Percentiles rank a stretch among this genome's conserved stretches.
phyloP scores from a whole-genome alignment of 2,888 invertebrate genomes.

The Standfussiana lucernea region DNA sequence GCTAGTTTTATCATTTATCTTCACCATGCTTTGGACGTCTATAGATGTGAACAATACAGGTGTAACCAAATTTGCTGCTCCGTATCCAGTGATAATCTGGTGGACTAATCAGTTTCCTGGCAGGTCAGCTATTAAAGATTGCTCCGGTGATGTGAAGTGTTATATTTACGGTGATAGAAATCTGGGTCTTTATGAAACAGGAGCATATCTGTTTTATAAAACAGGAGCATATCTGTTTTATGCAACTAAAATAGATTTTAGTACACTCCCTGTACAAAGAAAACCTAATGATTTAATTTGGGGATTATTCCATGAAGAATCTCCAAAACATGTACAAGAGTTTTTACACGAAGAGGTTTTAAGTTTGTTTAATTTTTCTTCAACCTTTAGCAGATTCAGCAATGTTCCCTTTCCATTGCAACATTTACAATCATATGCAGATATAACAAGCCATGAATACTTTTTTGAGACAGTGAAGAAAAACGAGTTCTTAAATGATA shows the following conservation, averaged over 20 bases:
- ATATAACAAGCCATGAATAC: constrained; percentile 90
- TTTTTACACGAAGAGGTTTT: constrained; percentile 92
- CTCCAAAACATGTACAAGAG: constrained; percentile 95
- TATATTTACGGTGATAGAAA: constrained; percentile 75
- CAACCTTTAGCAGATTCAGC: constrained; percentile 95
- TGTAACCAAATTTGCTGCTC: constrained; percentile 39
- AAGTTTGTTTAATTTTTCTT: constrained; percentile 94
- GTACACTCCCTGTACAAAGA: constrained; percentile 93
- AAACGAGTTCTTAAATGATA: constrained; percentile 86
- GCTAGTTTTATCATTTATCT: constrained; percentile 66
- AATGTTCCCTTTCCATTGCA: constrained; percentile 94
- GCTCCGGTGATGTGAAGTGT: constrained; percentile 78
- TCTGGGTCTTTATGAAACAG: too few species aligned
- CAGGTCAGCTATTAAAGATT: constrained; percentile 73
- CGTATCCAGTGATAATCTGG: constrained; percentile 83
- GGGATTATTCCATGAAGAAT: constrained; percentile 96
- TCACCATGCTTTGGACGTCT: constrained; percentile 68
- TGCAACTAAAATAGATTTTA: constrained; percentile 92
- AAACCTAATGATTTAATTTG: constrained; percentile 90
- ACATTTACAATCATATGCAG: constrained; percentile 90
- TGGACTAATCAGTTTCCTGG: constrained; percentile 84
- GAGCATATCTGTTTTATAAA: constrained; percentile 64
- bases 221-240: constrained; percentile 94
- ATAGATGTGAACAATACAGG: constrained; percentile 49
- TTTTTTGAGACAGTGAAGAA: constrained; percentile 90